phyloP scores from a whole-genome alignment of 2,113 vertebrate species.

The Anas platyrhynchos region DNA sequence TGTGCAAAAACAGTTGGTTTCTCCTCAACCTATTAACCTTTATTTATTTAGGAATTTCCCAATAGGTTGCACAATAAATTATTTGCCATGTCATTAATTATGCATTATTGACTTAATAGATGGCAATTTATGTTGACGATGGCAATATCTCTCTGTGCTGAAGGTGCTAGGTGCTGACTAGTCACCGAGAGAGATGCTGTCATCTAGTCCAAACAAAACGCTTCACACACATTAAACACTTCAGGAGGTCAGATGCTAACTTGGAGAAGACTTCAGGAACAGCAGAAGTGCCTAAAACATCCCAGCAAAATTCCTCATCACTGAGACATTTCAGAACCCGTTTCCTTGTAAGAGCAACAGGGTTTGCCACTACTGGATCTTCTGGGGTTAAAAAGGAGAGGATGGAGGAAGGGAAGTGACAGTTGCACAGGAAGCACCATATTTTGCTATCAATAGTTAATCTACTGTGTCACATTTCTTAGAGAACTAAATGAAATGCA shows the following conservation, averaged over 20 bases:
- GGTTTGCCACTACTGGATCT: not conserved
- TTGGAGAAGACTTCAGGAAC: not conserved
- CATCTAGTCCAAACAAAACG: not conserved
- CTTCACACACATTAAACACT: not conserved
- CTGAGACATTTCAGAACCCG: not conserved
- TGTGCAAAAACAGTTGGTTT: not conserved
- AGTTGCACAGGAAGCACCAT: not conserved
- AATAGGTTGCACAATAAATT: not conserved
- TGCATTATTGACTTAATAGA: constrained; percentile 30
- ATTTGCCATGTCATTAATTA: constrained; percentile 6
- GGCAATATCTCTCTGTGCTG: constrained; percentile 12
- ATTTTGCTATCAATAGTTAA: constrained; percentile 66
- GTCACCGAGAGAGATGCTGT: not conserved
- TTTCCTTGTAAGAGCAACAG: not conserved
- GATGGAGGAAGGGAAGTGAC: not conserved
- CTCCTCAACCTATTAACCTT: not conserved
- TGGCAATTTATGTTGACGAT: not conserved
- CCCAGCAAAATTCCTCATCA: not conserved
- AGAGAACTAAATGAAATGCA: constrained; percentile 65
- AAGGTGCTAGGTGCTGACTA: not conserved
- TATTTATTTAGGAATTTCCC: not conserved
- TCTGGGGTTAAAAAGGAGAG: not conserved
- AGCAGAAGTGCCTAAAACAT: not conserved
- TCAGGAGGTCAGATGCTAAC: not conserved
- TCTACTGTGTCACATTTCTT: constrained; percentile 71